Evolutionary conservation across 1,140 invertebrate genomes (phyloP).

Genomic region (Zaprionus inermis): DNA sequence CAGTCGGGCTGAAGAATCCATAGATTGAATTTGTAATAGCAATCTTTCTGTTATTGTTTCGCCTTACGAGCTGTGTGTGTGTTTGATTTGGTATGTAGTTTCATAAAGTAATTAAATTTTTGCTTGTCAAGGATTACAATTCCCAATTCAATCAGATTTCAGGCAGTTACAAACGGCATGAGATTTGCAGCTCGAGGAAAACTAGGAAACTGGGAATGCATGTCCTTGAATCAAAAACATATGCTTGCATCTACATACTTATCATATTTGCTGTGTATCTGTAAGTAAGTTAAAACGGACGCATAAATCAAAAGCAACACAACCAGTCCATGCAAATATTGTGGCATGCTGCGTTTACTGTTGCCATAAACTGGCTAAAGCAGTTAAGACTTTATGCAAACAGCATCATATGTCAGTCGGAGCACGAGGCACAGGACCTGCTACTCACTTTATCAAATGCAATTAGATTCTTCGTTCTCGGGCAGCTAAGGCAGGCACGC

Average conservation of each 20-base stretch:
- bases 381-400: constrained; percentile 57
- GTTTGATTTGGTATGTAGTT: not conserved
- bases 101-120: constrained; percentile 59
- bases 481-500: constrained; percentile 30
- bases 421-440: constrained; percentile 22
- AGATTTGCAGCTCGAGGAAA: not conserved
- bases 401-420: constrained; percentile 54
- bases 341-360: constrained; percentile 46
- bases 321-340: constrained; percentile 65
- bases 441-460: constrained; percentile 52
- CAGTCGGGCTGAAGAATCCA: constrained; percentile 19
- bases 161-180: not conserved
- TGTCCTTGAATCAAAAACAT: constrained; percentile 12
- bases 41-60: constrained; percentile 50
- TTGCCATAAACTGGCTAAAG: constrained; percentile 44
- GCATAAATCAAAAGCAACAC: constrained; percentile 37
- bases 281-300: constrained; percentile 11
- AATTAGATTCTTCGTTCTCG: constrained; percentile 63
- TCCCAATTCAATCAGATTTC: constrained; percentile 44
- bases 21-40: constrained; percentile 60
- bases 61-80: constrained; percentile 7
- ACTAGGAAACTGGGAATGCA: not conserved
- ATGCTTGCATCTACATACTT: not conserved
- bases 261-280: not conserved
- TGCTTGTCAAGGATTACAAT: constrained; percentile 29